phyloP scores from a whole-genome alignment of 1,140 invertebrate species.

The Atta texana region DNA sequence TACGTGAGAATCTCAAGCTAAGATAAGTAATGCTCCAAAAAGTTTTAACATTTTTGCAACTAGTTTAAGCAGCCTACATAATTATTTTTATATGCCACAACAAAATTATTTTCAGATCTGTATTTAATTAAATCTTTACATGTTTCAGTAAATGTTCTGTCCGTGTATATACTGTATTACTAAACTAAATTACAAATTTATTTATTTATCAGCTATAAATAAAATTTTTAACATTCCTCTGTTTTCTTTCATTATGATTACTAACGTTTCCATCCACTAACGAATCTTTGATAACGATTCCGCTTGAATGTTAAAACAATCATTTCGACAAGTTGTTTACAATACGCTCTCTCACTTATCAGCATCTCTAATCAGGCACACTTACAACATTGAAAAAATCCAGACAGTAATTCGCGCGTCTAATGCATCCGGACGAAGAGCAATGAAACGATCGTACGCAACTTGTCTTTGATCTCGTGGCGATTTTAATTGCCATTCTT shows the following conservation, averaged over 20 bases:
- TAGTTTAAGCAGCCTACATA: not conserved
- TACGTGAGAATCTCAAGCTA: too few relatives aligned
- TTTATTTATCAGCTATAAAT: not conserved
- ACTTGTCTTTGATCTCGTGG: not conserved
- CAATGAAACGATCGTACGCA: not conserved
- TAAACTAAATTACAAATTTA: not conserved
- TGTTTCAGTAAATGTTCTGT: not conserved
- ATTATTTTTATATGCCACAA: not conserved
- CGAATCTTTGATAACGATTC: not conserved
- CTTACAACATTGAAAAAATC: constrained; percentile 34
- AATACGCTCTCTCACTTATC: constrained; percentile 60
- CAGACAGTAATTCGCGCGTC: constrained; percentile 2
- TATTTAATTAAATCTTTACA: too few relatives aligned
- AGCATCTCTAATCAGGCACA: constrained; percentile 53
- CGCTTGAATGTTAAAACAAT: constrained; percentile 29
- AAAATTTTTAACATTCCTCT: not conserved
- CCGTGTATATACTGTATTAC: not conserved
- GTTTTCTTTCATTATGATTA: not conserved
- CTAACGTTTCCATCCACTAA: not conserved
- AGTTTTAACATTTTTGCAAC: too few relatives aligned
- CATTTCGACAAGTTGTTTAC: constrained; percentile 48
- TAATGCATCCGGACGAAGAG: constrained; percentile 11
- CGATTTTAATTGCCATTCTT: constrained; percentile 12
- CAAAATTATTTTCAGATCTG: too few relatives aligned
- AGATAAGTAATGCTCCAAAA: too few relatives aligned